Base-by-base conservation (phyloP, 2,888 invertebrate genomes). In the Trachelus iudaicus region DNA sequence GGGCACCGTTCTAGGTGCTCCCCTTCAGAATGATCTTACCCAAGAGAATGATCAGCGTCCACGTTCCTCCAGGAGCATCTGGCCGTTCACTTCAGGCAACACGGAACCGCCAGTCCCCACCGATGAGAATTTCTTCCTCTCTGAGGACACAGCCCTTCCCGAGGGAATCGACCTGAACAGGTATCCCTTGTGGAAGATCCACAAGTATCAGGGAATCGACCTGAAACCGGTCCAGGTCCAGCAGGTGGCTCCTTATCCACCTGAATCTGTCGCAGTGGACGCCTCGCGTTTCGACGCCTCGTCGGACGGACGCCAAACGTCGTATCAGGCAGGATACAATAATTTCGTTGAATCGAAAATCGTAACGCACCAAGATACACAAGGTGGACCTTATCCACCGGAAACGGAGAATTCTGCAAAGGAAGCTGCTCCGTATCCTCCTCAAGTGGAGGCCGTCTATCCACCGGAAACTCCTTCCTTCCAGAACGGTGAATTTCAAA, bases 161-260 rank as follows among this genome's bases (percentile, higher is more conserved):
- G 37, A 78, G 23, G 76, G 34, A 9, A 74, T 85, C 15, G 79
- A 80, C 69, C 73, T 84, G n/a, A 81, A 79, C 69, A 80, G 81
- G 37, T 78, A 83, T 35, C 84, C 81, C 13, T 71, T 86, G 34
- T 85, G 85, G 85, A 84, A 81, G 77, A 75, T 85, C 1, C 84
- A 83, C 81, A 84, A 82, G 76, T 84, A 84, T 76, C 77, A 81
- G 34, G 82, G 83, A 4, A 81, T 85, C 77, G 83, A 85, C 34
- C 31, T 82, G 11, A 80, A 82, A 11, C 83, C 85, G 11, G 80
- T 84, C 9, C 69, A 80, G n/a, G 56, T 83, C 11, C 76, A 76
- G 23, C 73, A 75, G 31, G 69, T 31, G 33, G 76, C 56, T 30
- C 33, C 56, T 11, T 76, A 76, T 69, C 79, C 73, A 23, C 76